Percentiles rank a stretch among this genome's conserved stretches.
Conservation (phyloP, 2,797 vertebrate species). For the Gephyroberyx darwinii region DNA sequence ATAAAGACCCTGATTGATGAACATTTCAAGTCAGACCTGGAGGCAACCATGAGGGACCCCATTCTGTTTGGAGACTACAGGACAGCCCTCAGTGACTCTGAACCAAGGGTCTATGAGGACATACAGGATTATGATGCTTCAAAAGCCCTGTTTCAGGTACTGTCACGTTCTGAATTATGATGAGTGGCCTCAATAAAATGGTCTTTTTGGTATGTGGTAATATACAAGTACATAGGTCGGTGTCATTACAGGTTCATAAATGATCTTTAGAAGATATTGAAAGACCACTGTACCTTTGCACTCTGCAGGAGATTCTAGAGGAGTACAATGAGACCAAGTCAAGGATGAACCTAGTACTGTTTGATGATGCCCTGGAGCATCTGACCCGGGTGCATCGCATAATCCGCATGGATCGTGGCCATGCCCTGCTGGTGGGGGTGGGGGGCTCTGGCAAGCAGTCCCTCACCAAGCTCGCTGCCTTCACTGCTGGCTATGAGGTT, state of each 20-base stretch:
- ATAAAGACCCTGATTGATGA: conserved; percentile 83
- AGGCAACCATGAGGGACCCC: conserved; percentile 88
- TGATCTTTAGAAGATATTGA: conserved; percentile 1
- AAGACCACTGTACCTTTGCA: conserved; percentile 3
- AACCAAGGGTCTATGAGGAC: conserved; percentile 91
- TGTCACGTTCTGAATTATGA: background rate
- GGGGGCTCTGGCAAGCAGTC: conserved; percentile 97
- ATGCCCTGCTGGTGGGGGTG: conserved; percentile 92
- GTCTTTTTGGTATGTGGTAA: background rate
- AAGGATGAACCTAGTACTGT: conserved; percentile 93
- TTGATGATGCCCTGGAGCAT: conserved; percentile 95
- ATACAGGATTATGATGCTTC: conserved; percentile 92
- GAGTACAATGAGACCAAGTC: conserved; percentile 91
- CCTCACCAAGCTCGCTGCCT: conserved; percentile 90
- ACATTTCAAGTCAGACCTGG: conserved; percentile 84
- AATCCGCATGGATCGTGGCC: conserved; percentile 90
- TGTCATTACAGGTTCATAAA: background rate
- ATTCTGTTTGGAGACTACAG: conserved; percentile 96
- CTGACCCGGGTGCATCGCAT: conserved; percentile 90
- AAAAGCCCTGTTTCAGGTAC: conserved; percentile 93
- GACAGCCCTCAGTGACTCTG: conserved; percentile 85
- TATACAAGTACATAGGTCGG: background rate
- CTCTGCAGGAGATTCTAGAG: conserved; percentile 90
- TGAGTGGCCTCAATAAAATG: background rate
- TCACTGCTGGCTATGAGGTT: conserved; percentile 92